Base-by-base conservation (phyloP, 1,140 invertebrate species). In the Eueides isabella region DNA sequence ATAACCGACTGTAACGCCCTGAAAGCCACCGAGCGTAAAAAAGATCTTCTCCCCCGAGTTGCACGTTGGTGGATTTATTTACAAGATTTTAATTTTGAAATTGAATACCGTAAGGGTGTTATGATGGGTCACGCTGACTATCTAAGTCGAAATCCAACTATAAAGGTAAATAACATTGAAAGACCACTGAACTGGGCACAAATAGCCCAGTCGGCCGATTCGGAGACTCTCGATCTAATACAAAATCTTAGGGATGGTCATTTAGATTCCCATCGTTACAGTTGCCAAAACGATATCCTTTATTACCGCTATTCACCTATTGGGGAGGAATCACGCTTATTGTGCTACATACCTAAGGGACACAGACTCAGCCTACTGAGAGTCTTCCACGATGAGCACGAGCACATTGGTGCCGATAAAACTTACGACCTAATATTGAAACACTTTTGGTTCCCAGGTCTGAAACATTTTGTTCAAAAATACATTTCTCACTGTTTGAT, bases 371-470 rank as follows among this genome's bases (percentile, higher is more conserved):
- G 69, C 35, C 29, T 78, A 2, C 33, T 78, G 9, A 16, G 72
- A 5, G n/a, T 77, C 0, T 77, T 74, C 33, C 72, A 77, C 28
- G 72, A 74, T 28, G 71, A 74, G 23, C 76, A 78, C 26, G 69
- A 75, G n/a, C 74, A 79, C 14, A 63, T 71, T 1, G 29, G 68
- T 4, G 35, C 33, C 12, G 72, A 77, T 3, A 74, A 74, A 55
- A 69, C 66, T 23, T n/a, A 12, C 1, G 61, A 69, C 16, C 14
- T 74, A 14, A 64, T 48, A 4, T n/a, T 74, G 1, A 66, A 28
- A 9, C 61, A 74, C 33, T 69, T 71, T 23, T 75, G 83, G 80
- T 85, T 84, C 38, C 82, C 78, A 4, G 72, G 73, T 0, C 69
- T 84, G 6, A 41, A 28, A 5, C 76, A 16, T 7, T 84, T 84